phyloP scores from a whole-genome alignment of 2,113 vertebrate species.

The Chloropsis cyanopogon region DNA sequence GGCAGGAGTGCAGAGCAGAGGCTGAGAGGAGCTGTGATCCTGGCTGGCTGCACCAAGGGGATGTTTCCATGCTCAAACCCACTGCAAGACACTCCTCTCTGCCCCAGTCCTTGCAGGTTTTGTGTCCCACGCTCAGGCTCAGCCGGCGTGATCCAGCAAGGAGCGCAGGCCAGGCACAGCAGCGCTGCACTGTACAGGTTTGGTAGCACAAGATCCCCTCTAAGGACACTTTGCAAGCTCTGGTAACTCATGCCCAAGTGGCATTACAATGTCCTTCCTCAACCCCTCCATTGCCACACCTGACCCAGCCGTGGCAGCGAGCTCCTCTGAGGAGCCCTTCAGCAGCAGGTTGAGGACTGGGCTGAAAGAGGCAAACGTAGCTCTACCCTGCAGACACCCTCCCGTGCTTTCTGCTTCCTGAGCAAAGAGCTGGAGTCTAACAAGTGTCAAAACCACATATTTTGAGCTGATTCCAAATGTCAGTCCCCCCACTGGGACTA shows the following conservation, averaged over 20 bases:
- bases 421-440: neutral
- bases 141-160: too few species aligned
- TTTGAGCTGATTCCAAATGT: neutral
- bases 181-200: neutral
- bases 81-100: neutral
- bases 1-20: neutral
- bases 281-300: neutral
- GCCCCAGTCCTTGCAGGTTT: neutral
- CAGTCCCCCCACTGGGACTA: neutral
- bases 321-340: neutral
- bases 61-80: neutral
- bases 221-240: neutral
- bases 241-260: neutral
- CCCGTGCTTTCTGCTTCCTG: neutral
- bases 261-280: neutral
- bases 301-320: fast-evolving
- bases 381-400: neutral
- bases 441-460: neutral
- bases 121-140: neutral
- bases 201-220: neutral
- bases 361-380: fast-evolving
- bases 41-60: neutral
- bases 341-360: neutral
- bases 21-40: neutral
- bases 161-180: neutral